A percentile compares a stretch with the other conserved stretches of the same genome.
phyloP scores from a whole-genome alignment of 2,113 vertebrate genomes.

The Microtus ochrogaster region DNA sequence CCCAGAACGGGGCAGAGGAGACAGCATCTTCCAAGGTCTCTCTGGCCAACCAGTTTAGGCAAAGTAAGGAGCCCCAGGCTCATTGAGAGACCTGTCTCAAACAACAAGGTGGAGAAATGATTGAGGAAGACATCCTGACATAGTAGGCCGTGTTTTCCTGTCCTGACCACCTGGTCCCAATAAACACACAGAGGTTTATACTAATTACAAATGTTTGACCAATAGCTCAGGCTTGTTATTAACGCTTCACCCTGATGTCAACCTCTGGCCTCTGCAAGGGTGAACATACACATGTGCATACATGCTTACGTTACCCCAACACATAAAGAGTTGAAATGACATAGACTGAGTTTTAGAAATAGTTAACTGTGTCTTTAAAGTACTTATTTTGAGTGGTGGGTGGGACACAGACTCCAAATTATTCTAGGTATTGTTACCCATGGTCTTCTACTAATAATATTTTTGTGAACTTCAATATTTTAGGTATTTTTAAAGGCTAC shows the following conservation, averaged over 20 bases:
- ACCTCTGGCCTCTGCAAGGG: background rate
- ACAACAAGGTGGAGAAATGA: background rate
- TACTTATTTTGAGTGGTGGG: background rate
- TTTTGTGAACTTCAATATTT: background rate
- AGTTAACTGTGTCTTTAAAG: background rate
- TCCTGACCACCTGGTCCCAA: no score
- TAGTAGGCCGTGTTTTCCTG: no score
- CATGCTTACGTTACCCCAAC: background rate
- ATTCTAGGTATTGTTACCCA: background rate
- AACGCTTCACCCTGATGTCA: background rate
- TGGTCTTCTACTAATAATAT: background rate
- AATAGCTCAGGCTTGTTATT: no score
- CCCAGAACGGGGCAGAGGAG: background rate
- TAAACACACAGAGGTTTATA: no score
- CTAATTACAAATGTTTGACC: no score
- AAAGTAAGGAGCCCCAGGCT: background rate
- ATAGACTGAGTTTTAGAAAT: background rate
- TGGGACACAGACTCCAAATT: background rate
- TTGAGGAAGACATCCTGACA: background rate
- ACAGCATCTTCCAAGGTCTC: background rate
- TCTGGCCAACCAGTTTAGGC: background rate
- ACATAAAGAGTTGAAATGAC: background rate
- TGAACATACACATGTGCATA: background rate
- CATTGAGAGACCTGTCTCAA: background rate
- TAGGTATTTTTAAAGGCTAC: conserved; percentile 7